Evolutionary conservation across 2,888 invertebrate genomes (phyloP).

Genomic region (Conus canariensis): DNA sequence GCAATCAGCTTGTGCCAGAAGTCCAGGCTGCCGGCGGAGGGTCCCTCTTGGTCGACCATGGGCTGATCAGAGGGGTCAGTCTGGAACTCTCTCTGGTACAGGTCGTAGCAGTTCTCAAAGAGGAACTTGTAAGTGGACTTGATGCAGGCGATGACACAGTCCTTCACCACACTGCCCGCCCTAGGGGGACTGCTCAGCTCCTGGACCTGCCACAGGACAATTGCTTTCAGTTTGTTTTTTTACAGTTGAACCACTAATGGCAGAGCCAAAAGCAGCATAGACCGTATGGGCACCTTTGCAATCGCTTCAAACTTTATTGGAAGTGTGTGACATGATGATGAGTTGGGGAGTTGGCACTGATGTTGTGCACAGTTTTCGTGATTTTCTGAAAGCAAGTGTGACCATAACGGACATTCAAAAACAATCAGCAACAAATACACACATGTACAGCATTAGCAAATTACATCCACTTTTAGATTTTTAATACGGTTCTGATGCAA

Average conservation of each 20-base stretch:
- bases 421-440: too few species aligned
- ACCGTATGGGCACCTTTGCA: too few species aligned
- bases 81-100: conserved; percentile 86
- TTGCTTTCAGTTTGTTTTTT: neutral
- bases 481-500: too few species aligned
- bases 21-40: conserved; percentile 91
- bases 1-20: conserved; percentile 99
- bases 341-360: too few species aligned
- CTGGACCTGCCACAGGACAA: conserved; percentile 86
- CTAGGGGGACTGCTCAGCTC: conserved; percentile 98
- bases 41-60: conserved; percentile 80
- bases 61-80: conserved; percentile 66
- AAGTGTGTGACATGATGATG: too few species aligned
- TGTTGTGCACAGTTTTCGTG: too few species aligned
- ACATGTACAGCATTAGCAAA: too few species aligned
- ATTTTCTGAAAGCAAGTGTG: too few species aligned
- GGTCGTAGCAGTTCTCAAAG: conserved; percentile 98
- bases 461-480: too few species aligned
- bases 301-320: too few species aligned
- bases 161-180: conserved; percentile 98
- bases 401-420: too few species aligned
- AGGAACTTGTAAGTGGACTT: conserved; percentile 99
- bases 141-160: conserved; percentile 99
- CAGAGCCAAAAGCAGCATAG: neutral
- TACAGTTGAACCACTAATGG: neutral